phyloP scores from a whole-genome alignment of 1,140 invertebrate species.

The Heliconius melpomene region DNA sequence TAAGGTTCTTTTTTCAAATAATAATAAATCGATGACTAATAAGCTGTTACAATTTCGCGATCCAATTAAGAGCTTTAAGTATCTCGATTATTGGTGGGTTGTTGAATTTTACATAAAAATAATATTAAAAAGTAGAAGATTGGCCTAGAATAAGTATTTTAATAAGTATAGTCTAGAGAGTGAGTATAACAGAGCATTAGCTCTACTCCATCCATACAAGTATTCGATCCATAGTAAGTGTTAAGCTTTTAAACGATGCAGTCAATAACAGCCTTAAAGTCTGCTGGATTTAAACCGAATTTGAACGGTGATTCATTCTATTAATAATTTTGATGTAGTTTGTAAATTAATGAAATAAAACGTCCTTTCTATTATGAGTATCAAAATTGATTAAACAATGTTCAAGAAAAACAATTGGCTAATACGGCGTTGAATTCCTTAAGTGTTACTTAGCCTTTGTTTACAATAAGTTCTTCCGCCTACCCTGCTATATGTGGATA shows the following conservation, averaged over 20 bases:
- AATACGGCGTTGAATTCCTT: too few relatives aligned
- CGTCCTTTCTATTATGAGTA: background rate
- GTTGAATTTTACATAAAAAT: background rate
- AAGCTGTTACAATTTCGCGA: background rate
- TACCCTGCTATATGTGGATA: too few relatives aligned
- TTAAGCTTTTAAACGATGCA: conserved; percentile 16
- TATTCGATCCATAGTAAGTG: background rate
- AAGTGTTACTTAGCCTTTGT: too few relatives aligned
- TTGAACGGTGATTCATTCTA: background rate
- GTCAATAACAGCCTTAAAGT: conserved; percentile 27
- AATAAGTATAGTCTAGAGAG: background rate
- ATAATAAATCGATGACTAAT: too few relatives aligned
- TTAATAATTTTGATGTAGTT: background rate
- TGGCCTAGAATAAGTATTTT: background rate
- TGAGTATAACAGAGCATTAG: background rate
- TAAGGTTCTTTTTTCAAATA: background rate
- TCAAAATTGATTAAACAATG: too few relatives aligned
- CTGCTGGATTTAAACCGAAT: conserved; percentile 33
- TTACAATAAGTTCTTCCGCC: background rate
- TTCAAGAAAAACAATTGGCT: too few relatives aligned
- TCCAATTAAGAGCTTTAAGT: background rate
- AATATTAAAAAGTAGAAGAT: background rate
- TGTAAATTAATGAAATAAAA: background rate
- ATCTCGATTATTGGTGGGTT: background rate
- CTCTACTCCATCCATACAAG: background rate